Evolutionary conservation across 2,797 vertebrate genomes (phyloP), one percentile per base, ranked within the genome.

Genomic region (Sternotherus odoratus): DNA sequence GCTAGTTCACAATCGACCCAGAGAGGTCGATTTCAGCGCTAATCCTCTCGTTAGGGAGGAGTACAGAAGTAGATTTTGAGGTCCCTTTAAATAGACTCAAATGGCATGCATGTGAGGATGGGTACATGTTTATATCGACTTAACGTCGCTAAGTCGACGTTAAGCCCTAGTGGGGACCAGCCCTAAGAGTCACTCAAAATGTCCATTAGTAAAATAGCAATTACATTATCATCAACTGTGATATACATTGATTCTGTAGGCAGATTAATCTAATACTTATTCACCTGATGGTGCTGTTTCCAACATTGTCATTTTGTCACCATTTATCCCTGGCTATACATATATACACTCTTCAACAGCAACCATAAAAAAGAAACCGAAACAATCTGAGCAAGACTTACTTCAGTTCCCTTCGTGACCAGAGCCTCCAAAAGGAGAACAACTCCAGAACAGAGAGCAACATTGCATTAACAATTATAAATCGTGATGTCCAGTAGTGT

Each of bases 401-500:
- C 99, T 98, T 99, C 93, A 99, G 94, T 90, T 98, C 97, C 53
- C 98, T 97, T 85, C 98, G 98, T 23, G 97, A 98, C 98, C 99
- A 99, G 80, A 99, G 98, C 82, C 98, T 98, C 99, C 99, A 99
- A 86, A 99, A 98, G 12, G 98, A 97, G 48, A 98, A 98, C 56
- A 98, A 97, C 72, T 99, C 99, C 97, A 99, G 97, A 93, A 99
- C 98, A 0, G 99, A 99, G 33, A 99, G 98, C 78, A 99, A 93
- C 98, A 99, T 98, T 91, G 99, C 98, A 46, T 99, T 99, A 48
- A 99, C 98, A 16, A 99, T 99, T 93, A 99, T 98, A 95, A 99
- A 98, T 77, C 99, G 98, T 2, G 99, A 99, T 0, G 99, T 99
- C 99, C 99, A 99, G 96, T 99, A 99, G 91, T 99, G 99, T 80